Conservation (phyloP, 2,888 invertebrate species). For the Plebejus argus region DNA sequence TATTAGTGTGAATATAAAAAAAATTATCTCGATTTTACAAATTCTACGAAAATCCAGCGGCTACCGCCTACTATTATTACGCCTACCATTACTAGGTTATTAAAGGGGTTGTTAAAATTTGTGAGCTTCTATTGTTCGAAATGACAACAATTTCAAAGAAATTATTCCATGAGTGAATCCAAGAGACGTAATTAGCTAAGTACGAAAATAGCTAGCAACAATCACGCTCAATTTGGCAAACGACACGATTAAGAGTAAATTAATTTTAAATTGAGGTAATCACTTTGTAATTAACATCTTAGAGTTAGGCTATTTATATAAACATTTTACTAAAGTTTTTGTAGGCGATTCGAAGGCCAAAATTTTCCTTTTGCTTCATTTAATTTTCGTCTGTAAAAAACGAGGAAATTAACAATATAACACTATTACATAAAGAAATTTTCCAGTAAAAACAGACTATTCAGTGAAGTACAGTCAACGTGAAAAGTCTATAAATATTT, state of each 20-base stretch:
- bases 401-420: slow-evolving; percentile 9
- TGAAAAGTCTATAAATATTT: not conserved
- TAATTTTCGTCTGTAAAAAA: slow-evolving; percentile 4
- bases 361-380: slow-evolving; percentile 12
- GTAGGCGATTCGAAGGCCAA: not conserved
- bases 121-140: not conserved
- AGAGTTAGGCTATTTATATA: slow-evolving; percentile 18
- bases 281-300: slow-evolving; percentile 4
- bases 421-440: not conserved
- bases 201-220: not conserved
- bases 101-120: not conserved
- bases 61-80: not conserved
- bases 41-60: not conserved
- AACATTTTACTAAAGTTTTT: slow-evolving; percentile 11
- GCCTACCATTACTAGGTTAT: not conserved
- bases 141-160: not conserved
- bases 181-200: slow-evolving; percentile 6
- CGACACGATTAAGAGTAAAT: slow-evolving; percentile 12
- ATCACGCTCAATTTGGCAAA: slow-evolving; percentile 20
- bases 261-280: slow-evolving; percentile 16
- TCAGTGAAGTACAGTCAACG: not conserved
- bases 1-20: no score
- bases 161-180: slow-evolving; percentile 6
- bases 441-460: slow-evolving; percentile 9
- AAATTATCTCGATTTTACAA: no score